phyloP scores from a whole-genome alignment of 1,140 invertebrate genomes.

The Rhopalosiphum padi region DNA sequence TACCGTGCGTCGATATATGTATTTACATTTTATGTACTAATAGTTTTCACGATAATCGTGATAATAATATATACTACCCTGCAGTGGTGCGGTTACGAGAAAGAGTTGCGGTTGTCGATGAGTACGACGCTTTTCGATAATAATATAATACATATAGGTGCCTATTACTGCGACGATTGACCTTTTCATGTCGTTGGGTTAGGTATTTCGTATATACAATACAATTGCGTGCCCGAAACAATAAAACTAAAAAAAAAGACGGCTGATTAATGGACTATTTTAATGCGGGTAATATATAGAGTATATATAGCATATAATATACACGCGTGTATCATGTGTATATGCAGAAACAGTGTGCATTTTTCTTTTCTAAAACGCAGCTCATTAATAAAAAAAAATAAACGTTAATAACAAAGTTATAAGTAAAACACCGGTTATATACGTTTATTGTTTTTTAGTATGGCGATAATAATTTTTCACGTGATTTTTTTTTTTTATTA shows the following conservation, averaged over 20 bases:
- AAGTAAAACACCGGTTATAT: slow-evolving; percentile 43
- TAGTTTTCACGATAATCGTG: neutral
- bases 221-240: slow-evolving; percentile 14
- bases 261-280: slow-evolving; percentile 52
- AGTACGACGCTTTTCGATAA: neutral
- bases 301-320: neutral
- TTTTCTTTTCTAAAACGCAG: slow-evolving; percentile 41
- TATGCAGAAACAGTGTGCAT: neutral
- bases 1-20: neutral
- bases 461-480: slow-evolving; percentile 50
- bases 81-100: neutral
- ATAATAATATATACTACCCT: neutral
- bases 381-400: slow-evolving; percentile 48
- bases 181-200: slow-evolving; percentile 34
- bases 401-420: slow-evolving; percentile 10
- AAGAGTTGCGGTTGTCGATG: neutral
- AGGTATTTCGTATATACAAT: neutral
- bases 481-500: slow-evolving; percentile 9
- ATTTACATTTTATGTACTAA: neutral
- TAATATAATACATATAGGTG: neutral
- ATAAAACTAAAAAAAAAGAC: slow-evolving; percentile 41
- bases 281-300: slow-evolving; percentile 21
- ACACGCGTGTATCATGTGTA: neutral
- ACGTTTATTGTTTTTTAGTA: slow-evolving; percentile 49
- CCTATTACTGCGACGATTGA: slow-evolving; percentile 7